Conservation (phyloP, 92 coral and sea anemone species). For the Blastomussa wellsi region DNA sequence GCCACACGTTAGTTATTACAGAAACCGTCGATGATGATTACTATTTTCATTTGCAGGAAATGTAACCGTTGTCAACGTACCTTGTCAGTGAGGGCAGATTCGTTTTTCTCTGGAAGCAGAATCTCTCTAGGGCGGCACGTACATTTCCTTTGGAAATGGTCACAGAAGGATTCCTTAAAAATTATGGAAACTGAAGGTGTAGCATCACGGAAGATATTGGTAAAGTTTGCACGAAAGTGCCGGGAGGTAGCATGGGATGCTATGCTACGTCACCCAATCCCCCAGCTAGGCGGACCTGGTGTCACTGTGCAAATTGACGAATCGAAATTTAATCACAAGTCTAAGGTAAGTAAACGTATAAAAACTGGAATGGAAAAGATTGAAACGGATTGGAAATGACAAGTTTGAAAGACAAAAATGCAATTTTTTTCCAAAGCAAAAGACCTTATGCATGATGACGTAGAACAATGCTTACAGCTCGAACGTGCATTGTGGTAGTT, state of each 20-base stretch:
- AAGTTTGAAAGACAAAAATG: too few species aligned
- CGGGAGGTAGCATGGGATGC: slow-evolving; percentile 1
- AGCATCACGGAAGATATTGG: background rate
- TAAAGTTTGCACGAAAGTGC: slow-evolving; percentile 6
- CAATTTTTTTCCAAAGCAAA: too few species aligned
- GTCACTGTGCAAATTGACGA: background rate
- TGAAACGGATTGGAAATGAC: too few species aligned
- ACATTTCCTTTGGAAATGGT: slow-evolving; percentile 1
- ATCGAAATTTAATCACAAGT: background rate
- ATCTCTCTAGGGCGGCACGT: background rate
- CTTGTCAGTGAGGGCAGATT: slow-evolving; percentile 8
- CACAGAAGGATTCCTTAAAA: background rate
- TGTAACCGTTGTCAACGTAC: slow-evolving; percentile 7
- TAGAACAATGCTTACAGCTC: too few species aligned
- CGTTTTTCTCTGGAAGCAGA: slow-evolving; percentile 10
- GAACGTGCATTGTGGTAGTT: too few species aligned
- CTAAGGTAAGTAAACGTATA: background rate
- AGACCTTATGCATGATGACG: too few species aligned
- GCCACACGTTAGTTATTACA: too few species aligned
- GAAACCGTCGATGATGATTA: too few species aligned
- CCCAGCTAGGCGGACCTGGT: background rate
- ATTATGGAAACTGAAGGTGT: background rate
- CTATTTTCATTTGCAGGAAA: background rate
- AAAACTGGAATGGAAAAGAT: too few species aligned
- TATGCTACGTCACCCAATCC: background rate